A percentile compares a stretch with the other conserved stretches of the same genome.
Conservation (phyloP, 2,888 invertebrate genomes). For the Arrhopalites spinosus region DNA sequence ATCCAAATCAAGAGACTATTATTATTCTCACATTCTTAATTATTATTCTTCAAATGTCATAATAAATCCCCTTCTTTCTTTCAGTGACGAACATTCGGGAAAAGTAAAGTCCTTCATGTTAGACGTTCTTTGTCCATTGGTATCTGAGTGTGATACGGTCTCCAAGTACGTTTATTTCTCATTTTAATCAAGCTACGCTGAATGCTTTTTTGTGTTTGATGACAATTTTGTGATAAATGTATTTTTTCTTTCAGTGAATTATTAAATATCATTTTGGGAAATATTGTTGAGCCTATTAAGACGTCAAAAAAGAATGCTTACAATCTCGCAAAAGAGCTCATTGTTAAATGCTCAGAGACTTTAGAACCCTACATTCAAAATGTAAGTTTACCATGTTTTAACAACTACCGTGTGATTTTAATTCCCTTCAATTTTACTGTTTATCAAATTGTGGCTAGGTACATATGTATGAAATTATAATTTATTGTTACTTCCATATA, state of each 20-base stretch:
- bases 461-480: too few relatives aligned
- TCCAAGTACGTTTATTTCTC: too few relatives aligned
- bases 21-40: background rate
- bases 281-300: constrained; percentile 92
- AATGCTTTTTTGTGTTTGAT: too few relatives aligned
- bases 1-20: background rate
- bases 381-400: constrained; percentile 65
- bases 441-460: too few relatives aligned
- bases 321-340: constrained; percentile 85
- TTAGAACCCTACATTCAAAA: constrained; percentile 93
- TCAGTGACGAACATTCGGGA: constrained; percentile 90
- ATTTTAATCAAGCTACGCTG: too few relatives aligned
- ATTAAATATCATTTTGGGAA: constrained; percentile 88
- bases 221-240: too few relatives aligned
- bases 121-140: constrained; percentile 90
- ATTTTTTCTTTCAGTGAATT: too few relatives aligned
- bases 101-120: constrained; percentile 97
- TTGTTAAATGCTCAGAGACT: constrained; percentile 88
- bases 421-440: too few relatives aligned
- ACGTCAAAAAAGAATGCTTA: constrained; percentile 87
- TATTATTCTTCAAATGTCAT: background rate
- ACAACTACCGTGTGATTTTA: too few relatives aligned
- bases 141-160: constrained; percentile 93
- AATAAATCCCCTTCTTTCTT: background rate
- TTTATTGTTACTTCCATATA: constrained; percentile 61